Percentiles rank a stretch among this genome's conserved stretches.
Evolutionary conservation across 2,113 vertebrate genomes (phyloP).

Genomic region (Peucedramus taeniatus): DNA sequence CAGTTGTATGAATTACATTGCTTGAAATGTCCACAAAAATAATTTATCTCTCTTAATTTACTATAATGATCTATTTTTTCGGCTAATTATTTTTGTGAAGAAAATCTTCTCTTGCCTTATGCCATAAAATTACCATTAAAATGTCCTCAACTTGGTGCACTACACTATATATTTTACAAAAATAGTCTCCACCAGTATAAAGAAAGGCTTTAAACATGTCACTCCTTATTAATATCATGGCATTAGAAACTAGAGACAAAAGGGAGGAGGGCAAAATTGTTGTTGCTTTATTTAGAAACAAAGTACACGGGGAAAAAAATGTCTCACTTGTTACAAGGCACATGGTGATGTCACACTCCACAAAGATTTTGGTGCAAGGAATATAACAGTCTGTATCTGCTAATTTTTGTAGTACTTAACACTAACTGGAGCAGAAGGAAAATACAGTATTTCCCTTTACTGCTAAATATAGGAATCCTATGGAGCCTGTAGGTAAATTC

Average conservation of each 20-base stretch:
- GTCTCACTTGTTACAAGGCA: conserved; percentile 30
- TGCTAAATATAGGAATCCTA: background rate
- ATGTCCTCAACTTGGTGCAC: background rate
- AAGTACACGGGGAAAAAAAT: conserved; percentile 24
- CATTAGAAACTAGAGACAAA: conserved; percentile 49
- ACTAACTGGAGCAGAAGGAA: conserved; percentile 66
- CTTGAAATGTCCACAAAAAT: background rate
- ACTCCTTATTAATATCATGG: conserved; percentile 71
- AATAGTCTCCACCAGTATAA: conserved; percentile 53
- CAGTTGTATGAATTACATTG: background rate
- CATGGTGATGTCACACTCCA: conserved; percentile 9
- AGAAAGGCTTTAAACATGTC: conserved; percentile 70
- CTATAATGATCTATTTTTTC: background rate
- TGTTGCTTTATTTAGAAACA: conserved; percentile 73
- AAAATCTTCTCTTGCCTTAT: background rate
- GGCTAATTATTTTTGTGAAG: background rate
- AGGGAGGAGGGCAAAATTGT: conserved; percentile 50
- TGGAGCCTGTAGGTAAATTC: conserved; percentile 25
- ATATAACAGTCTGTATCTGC: background rate
- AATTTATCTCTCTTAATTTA: background rate
- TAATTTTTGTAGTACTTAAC: conserved; percentile 34
- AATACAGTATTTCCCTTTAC: conserved; percentile 7
- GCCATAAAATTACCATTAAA: background rate
- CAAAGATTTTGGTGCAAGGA: conserved; percentile 15
- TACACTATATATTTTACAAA: conserved; percentile 24